Evolutionary conservation across 2,113 vertebrate genomes (phyloP), one percentile per base, ranked within the genome.

Genomic region (Phainopepla nitens): DNA sequence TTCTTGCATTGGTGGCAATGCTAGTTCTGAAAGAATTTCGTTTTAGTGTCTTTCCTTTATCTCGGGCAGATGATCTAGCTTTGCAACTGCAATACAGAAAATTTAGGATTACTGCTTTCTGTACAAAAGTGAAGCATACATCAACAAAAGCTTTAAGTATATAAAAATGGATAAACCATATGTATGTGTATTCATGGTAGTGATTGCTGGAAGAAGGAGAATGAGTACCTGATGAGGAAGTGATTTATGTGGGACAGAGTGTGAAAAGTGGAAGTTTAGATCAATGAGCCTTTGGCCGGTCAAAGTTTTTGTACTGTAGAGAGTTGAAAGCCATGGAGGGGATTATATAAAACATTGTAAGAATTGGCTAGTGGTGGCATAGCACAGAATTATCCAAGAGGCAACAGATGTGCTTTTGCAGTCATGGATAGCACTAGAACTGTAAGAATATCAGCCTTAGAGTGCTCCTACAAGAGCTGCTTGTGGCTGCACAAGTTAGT

Each of bases 231-330:
- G 42, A 57, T 33, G 15, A 42, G 31, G 6, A 75, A 45, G 25
- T 57, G 12, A 11, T 35, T 41, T 65, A 2, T 20, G 28, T 54
- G 41, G 35, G 23, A 56, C 11, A 36, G 42, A 49, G 36, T 19
- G 3, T 2, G 2, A 86, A 89, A 83, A 64, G 18, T 47, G 7
- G 15, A 79, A 76, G 12, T 12, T 0, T 0, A 69, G 24, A 56
- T 69, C 21, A 65, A 17, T 28, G 19, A 57, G 10, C 5, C 35
- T 73, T 80, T 91, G 50, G 10, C 31, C 4, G 4, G 27, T 3
- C 1, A 11, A 80, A 87, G 5, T 7, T 83, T 62, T 77, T 68
- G 35, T 22, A 1, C 8, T 60, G 11, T 15, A 33, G 25, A 61
- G 16, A 73, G 7, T 18, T n/a, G 47, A 68, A 71, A n/a, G 13